Evolutionary conservation across 1,140 invertebrate genomes (phyloP).

Genomic region (Drosophila burlai): DNA sequence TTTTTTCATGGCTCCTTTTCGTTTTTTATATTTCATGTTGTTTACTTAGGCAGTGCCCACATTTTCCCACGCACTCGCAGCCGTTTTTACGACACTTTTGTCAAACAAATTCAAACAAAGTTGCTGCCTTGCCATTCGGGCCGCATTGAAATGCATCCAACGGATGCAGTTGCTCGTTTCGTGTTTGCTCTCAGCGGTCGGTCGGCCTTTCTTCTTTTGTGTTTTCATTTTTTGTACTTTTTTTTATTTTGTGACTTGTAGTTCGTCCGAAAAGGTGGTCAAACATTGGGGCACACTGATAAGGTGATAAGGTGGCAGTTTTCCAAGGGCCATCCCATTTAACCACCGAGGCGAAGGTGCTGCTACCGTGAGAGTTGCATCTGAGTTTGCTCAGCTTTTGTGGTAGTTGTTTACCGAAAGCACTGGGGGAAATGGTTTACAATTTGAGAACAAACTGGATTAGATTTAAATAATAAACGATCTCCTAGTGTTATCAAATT

Average conservation of each 20-base stretch:
- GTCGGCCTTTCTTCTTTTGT: conserved; percentile 45
- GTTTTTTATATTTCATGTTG: conserved; percentile 20
- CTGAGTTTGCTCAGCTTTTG: conserved; percentile 66
- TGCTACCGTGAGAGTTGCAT: conserved; percentile 71
- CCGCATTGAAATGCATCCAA: conserved; percentile 60
- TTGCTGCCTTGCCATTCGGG: conserved; percentile 43
- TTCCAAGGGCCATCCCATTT: conserved; percentile 13
- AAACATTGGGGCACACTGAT: conserved; percentile 59
- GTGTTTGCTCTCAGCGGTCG: conserved; percentile 52
- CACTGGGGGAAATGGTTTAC: conserved; percentile 6
- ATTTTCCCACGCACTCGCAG: conserved; percentile 70
- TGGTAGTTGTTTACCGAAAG: conserved; percentile 32
- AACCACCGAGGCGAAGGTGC: conserved; percentile 1
- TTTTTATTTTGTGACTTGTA: conserved; percentile 31
- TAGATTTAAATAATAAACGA: background rate
- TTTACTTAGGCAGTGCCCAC: conserved; percentile 73
- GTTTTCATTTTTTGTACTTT: conserved; percentile 5
- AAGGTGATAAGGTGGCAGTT: conserved; percentile 53
- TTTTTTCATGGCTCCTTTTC: conserved; percentile 19
- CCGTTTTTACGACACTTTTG: conserved; percentile 71
- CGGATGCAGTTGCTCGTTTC: conserved; percentile 55
- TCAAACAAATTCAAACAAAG: conserved; percentile 42
- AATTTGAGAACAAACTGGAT: background rate
- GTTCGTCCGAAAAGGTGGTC: conserved; percentile 55
- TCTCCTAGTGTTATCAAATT: background rate